Conservation (phyloP, 2,888 invertebrate species). For the Orchesella flavescens region DNA sequence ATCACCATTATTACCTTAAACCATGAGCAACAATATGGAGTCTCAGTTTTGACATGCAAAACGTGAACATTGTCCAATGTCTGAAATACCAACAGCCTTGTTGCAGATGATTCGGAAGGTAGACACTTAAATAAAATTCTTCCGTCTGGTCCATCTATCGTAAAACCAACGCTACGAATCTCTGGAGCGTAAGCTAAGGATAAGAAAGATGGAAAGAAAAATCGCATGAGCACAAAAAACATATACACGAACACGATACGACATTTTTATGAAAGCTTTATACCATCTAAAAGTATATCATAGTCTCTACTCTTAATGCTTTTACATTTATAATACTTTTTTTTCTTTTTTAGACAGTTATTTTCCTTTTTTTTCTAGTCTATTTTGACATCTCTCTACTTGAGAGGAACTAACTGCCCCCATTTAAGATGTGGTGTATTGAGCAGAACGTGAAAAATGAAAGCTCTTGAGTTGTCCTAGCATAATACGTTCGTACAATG, state of each 20-base stretch:
- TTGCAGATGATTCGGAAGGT: constrained; percentile 60
- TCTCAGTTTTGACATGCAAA: constrained; percentile 64
- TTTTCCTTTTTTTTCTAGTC: not conserved
- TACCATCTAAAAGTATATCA: too few relatives aligned
- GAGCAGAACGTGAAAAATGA: too few relatives aligned
- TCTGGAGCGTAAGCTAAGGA: constrained; percentile 57
- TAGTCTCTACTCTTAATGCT: too few relatives aligned
- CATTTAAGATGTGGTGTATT: not conserved
- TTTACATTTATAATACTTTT: not conserved
- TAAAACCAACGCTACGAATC: constrained; percentile 64
- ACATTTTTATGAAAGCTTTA: not conserved
- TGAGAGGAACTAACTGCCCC: constrained; percentile 9
- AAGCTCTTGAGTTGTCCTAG: too few relatives aligned
- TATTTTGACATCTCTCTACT: constrained; percentile 12
- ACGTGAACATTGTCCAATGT: constrained; percentile 58
- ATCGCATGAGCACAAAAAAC: not conserved
- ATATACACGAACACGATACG: too few relatives aligned
- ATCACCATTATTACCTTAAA: constrained; percentile 55
- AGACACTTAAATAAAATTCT: constrained; percentile 63
- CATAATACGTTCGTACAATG: too few relatives aligned
- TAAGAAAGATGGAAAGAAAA: constrained; percentile 7
- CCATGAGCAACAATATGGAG: constrained; percentile 68
- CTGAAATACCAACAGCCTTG: constrained; percentile 61
- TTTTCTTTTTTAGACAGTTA: not conserved
- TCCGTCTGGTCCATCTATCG: constrained; percentile 61